Base-by-base conservation (phyloP, 2,888 invertebrate species). In the Lithodes maja region DNA sequence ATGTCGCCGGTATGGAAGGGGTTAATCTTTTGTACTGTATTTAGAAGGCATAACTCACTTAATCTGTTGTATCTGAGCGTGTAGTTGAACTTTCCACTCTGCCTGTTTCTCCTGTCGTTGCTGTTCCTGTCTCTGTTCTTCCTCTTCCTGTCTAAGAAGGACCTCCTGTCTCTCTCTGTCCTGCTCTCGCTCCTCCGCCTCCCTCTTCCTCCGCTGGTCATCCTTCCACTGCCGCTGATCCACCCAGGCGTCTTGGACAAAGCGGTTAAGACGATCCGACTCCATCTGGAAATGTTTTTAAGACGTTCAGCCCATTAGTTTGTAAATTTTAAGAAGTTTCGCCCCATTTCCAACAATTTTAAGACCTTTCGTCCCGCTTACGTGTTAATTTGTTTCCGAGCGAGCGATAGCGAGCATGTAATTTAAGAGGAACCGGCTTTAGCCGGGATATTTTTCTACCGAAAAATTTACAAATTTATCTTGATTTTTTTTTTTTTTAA, bases 191-290 rank as follows among this genome's bases (percentile, higher is more conserved):
- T 85, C 79, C 82, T 87, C 87, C 54, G 87, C 87, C 50, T 49
- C 53, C 17, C 77, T 87, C 50, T 78, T 80, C 53, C 77, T 68
- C 15, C 82, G 88, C 61, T 91, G 90, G 55, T 91, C 90, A 50
- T 88, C 90, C 68, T 88, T 90, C 91, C 91, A 91, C 80, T 90
- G 87, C 52, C 84, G 79, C 33, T 91, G 91, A 54, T 90, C 82
- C n/a, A 90, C 74, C 91, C 91, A 91, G 3, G 91, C 89, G n/a
- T 90, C 90, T 80, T 87, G 85, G 3, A 91, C 86, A 86, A 91
- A 91, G 7, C 81, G 87, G 49, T 84, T 86, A 68, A 91, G 86
- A 33, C 91, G 81, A 33, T 91, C 90, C 9, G 90, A 90, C 78
- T 91, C 90, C 90, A 90, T 88, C 91, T 91, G 79, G 54, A 61